Conservation (phyloP, 2,888 invertebrate genomes). For the Strigamia maritima region DNA sequence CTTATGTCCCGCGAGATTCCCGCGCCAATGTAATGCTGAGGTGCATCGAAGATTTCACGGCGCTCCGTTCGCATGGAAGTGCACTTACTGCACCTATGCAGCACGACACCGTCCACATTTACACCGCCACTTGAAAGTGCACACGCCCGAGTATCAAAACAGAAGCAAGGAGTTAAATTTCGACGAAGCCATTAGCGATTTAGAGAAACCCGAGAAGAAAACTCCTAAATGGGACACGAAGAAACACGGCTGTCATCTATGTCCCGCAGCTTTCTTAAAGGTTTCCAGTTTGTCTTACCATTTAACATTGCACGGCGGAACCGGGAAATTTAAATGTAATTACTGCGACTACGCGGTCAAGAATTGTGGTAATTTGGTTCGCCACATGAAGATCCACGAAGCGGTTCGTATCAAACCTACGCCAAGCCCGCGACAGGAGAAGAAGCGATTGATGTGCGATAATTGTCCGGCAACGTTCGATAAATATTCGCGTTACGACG, state of each 20-base stretch:
- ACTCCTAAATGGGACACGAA: slow-evolving; percentile 45
- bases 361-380: slow-evolving; percentile 64
- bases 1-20: slow-evolving; percentile 43
- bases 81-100: slow-evolving; percentile 51
- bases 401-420: slow-evolving; percentile 44
- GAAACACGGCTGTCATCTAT: slow-evolving; percentile 55
- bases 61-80: slow-evolving; percentile 45
- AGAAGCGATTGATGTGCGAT: slow-evolving; percentile 65
- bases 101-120: slow-evolving; percentile 53
- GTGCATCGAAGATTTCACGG: slow-evolving; percentile 41
- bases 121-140: slow-evolving; percentile 51
- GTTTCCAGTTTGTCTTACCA: slow-evolving; percentile 68
- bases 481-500: slow-evolving; percentile 77
- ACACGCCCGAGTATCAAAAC: slow-evolving; percentile 44
- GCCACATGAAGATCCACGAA: slow-evolving; percentile 59
- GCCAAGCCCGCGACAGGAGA: slow-evolving; percentile 49
- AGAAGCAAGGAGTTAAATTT: not conserved
- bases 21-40: slow-evolving; percentile 11
- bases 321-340: slow-evolving; percentile 65
- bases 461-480: slow-evolving; percentile 86
- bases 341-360: slow-evolving; percentile 69
- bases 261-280: slow-evolving; percentile 72
- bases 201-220: not conserved
- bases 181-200: not conserved
- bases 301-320: slow-evolving; percentile 63